Conservation (phyloP, 2,797 vertebrate species). For the Poliocrania exsul region DNA sequence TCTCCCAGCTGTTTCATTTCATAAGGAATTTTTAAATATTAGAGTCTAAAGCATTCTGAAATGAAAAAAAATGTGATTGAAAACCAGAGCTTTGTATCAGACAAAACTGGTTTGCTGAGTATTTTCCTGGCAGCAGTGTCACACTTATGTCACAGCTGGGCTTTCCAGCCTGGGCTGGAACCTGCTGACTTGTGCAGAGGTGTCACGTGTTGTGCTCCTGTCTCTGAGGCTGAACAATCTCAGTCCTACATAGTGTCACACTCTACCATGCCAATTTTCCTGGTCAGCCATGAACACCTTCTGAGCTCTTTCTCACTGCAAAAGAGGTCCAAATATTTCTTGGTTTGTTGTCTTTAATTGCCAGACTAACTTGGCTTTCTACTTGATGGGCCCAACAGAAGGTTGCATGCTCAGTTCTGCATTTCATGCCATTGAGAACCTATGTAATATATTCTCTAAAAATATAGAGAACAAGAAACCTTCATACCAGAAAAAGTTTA, state of each 20-base stretch:
- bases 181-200: not conserved
- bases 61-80: not conserved
- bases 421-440: not conserved
- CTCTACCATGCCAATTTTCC: not conserved
- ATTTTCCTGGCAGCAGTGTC: not conserved
- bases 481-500: not conserved
- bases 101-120: not conserved
- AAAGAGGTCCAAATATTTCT: not conserved
- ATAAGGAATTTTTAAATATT: not conserved
- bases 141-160: not conserved
- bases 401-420: not conserved
- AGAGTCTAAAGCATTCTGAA: not conserved
- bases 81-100: not conserved
- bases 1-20: not conserved
- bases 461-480: not conserved
- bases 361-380: not conserved
- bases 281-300: accelerated
- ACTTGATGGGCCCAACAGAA: not conserved
- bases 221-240: not conserved
- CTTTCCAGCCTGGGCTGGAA: not conserved
- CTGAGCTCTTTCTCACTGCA: not conserved
- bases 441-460: not conserved
- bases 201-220: accelerated
- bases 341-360: not conserved
- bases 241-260: accelerated